These are phyloP conservation scores for Brachionus angularis DNA, from an alignment of 1,140 invertebrate species.

Conservation along the genomic window DNA sequence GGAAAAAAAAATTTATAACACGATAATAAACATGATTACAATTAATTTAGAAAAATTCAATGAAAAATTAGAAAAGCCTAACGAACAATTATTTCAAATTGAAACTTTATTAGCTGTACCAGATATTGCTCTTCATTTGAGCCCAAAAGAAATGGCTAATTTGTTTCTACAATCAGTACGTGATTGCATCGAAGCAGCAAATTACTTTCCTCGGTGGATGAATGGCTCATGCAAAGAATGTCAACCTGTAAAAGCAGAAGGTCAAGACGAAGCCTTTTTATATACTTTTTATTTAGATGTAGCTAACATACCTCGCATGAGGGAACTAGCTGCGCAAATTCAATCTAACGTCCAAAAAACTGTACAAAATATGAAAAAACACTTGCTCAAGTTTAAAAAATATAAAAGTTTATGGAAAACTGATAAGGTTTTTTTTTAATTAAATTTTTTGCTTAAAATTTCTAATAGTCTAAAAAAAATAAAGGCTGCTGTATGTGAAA, in stretches of 20 bases:
- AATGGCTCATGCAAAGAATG: conserved; percentile 71
- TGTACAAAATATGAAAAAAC: conserved; percentile 64
- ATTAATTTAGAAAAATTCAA: conserved; percentile 70
- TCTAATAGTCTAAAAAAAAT: conserved; percentile 29
- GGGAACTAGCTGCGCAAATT: conserved; percentile 65
- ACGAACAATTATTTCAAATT: conserved; percentile 70
- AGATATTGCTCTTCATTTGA: conserved; percentile 70
- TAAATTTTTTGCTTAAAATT: neutral
- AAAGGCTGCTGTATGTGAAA: conserved; percentile 60
- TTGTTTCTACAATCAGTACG: conserved; percentile 61
- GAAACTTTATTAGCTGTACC: conserved; percentile 68
- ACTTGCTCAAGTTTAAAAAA: conserved; percentile 70
- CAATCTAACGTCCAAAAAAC: conserved; percentile 66
- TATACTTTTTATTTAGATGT: conserved; percentile 75
- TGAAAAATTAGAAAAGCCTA: conserved; percentile 61
- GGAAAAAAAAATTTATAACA: conserved; percentile 58
- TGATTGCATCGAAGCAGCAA: conserved; percentile 62
- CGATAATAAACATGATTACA: conserved; percentile 61
- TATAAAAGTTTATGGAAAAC: conserved; percentile 74
- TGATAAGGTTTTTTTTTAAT: conserved; percentile 67
- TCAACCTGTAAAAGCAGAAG: conserved; percentile 60
- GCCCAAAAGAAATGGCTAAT: conserved; percentile 70
- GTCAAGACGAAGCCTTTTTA: conserved; percentile 62
- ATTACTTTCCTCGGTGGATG: conserved; percentile 76
- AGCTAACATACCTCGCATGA: conserved; percentile 65